These are phyloP conservation scores for Capromys pilorides DNA, from an alignment of 2,797 vertebrate species.

Conservation along the genomic window DNA sequence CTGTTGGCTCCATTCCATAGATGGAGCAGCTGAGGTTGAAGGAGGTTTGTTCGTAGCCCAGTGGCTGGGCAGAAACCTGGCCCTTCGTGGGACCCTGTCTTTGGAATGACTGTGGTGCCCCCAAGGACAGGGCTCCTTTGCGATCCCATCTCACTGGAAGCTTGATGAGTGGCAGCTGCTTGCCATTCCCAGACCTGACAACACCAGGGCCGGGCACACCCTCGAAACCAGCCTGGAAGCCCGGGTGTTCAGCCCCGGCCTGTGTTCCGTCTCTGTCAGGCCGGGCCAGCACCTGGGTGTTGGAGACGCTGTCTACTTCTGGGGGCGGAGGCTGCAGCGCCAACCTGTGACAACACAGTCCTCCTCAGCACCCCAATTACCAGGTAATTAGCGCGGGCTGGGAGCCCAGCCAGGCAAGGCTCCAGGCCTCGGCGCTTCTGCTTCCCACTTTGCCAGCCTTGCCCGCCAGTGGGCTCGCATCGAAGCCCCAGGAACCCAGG, in stretches of 20 bases:
- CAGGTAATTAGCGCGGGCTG: background rate
- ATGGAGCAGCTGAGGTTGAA: background rate
- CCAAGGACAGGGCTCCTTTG: background rate
- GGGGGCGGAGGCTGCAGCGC: background rate
- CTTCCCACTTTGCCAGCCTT: background rate
- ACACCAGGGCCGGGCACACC: rapidly evolving
- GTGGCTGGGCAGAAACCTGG: background rate
- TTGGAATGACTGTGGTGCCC: background rate
- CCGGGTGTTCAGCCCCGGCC: rapidly evolving
- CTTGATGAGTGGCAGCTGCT: rapidly evolving
- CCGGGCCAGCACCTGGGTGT: background rate
- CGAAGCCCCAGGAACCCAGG: background rate
- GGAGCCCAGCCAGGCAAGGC: background rate
- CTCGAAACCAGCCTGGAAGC: rapidly evolving
- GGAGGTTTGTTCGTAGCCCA: background rate
- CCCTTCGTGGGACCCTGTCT: background rate
- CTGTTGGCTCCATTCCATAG: background rate
- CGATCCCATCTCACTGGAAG: background rate
- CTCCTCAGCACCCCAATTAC: background rate
- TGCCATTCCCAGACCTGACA: rapidly evolving
- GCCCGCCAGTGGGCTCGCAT: background rate
- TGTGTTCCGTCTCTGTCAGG: rapidly evolving
- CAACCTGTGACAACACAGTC: background rate
- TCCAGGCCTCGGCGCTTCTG: background rate
- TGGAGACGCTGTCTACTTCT: background rate